These are phyloP conservation scores for Prorops nasuta DNA, from an alignment of 1,140 invertebrate species.

Conservation along the genomic window DNA sequence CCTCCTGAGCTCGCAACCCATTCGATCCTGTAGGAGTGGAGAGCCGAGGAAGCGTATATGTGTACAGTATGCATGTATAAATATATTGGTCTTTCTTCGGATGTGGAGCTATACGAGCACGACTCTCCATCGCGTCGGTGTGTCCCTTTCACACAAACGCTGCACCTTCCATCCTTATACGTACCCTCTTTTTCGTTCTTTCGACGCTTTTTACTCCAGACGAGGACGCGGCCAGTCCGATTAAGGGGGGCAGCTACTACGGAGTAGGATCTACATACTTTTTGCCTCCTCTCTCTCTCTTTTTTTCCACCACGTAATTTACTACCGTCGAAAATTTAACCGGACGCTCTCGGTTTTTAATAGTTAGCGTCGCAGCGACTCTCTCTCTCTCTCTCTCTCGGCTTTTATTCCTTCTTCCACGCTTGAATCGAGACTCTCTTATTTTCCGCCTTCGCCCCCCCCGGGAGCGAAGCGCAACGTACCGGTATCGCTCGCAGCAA, in stretches of 20 bases:
- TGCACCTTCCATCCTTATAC: too few species aligned
- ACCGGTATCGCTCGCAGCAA: slow-evolving; percentile 11
- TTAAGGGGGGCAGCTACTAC: not conserved
- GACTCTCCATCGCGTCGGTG: too few species aligned
- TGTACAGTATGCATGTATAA: too few species aligned
- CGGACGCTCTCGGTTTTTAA: slow-evolving; percentile 48
- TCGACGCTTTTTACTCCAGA: too few species aligned
- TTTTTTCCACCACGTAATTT: slow-evolving; percentile 37
- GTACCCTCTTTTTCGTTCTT: too few species aligned
- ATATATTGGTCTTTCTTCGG: too few species aligned
- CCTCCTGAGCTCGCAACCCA: too few species aligned
- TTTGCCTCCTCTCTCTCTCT: slow-evolving; percentile 8
- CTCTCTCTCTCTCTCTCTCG: not conserved
- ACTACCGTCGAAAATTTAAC: slow-evolving; percentile 49
- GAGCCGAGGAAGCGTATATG: not conserved
- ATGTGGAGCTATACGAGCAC: too few species aligned
- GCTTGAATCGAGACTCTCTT: too few species aligned
- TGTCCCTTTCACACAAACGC: too few species aligned
- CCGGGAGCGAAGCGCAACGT: slow-evolving; percentile 20
- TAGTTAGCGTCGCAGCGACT: slow-evolving; percentile 40
- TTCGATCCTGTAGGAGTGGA: slow-evolving; percentile 32
- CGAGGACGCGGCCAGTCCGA: not conserved
- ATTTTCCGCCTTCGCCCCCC: too few species aligned
- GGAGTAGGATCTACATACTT: too few species aligned
- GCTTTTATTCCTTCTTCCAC: slow-evolving; percentile 1